These are phyloP conservation scores for Athene noctua DNA, from an alignment of 2,113 vertebrate species.

Conservation along the genomic window DNA sequence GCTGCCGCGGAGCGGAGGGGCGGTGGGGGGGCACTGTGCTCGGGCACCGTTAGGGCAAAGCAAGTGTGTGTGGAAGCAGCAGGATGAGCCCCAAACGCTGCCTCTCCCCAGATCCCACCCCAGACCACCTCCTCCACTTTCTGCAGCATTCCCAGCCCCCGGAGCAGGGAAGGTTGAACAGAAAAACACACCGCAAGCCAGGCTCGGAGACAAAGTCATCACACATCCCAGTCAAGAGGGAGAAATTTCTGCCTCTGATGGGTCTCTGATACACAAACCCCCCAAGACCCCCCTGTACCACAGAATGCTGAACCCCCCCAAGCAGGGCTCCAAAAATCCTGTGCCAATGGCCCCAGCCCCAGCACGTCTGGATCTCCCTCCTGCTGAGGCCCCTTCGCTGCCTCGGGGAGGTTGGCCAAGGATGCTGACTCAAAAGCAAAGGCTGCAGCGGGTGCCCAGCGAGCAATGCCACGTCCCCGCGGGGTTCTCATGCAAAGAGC, in stretches of 20 bases:
- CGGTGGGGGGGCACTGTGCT: rapidly evolving
- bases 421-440: rapidly evolving
- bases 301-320: neutral
- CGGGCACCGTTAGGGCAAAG: rapidly evolving
- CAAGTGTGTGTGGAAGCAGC: rapidly evolving
- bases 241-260: rapidly evolving
- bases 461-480: rapidly evolving
- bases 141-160: rapidly evolving
- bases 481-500: rapidly evolving
- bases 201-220: rapidly evolving
- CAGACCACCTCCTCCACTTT: rapidly evolving
- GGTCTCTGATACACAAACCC: neutral
- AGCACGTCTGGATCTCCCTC: rapidly evolving
- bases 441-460: rapidly evolving
- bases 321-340: neutral
- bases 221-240: neutral
- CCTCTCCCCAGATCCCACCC: too few relatives aligned
- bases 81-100: rapidly evolving
- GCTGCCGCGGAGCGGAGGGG: neutral
- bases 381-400: rapidly evolving
- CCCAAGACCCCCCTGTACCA: rapidly evolving
- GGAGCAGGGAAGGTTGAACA: neutral
- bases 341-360: rapidly evolving
- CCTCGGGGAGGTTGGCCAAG: rapidly evolving
- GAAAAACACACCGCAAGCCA: neutral